Evolutionary conservation across 2,888 invertebrate genomes (phyloP), one percentile per base, ranked within the genome.

Genomic region (Microctonus brassicae): DNA sequence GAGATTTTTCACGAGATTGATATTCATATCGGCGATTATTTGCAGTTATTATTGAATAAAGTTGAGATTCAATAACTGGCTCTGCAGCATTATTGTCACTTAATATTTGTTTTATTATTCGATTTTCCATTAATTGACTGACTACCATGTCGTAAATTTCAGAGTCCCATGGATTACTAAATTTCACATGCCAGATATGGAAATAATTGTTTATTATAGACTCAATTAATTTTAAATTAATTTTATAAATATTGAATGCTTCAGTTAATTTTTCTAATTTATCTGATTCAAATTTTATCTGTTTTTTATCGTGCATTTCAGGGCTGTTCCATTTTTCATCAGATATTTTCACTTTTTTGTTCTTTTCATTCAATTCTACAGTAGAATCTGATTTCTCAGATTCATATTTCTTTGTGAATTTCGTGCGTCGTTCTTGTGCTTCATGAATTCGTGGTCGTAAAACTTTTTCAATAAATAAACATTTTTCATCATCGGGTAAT

Each of bases 141-240:
- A 79, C 53, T 1, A 83, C 69, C 0, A 72, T 9, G 9, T 84
- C 73, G 39, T 80, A 76, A 20, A 80, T 76, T 10, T 68, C 62
- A 6, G 65, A 62, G 29, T 76, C 72, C 80, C 79, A 80, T 13
- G 81, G 81, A 75, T 84, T 78, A 0, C 58, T 72, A 0, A 77
- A 62, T 13, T 69, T 76, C 13, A 83, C 73, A 52, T 83, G 76
- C 84, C 83, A 85, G n/a, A 79, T 66, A 52, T 79, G 78, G 55
- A 81, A 80, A 58, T 69, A 62, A 55, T 77, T 70, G 7, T 62
- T 42, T 11, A 47, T 71, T 2, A 80, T 52, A 5, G 75, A 69
- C 20, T 79, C 69, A 11, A 84, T 75, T 0, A 62, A 64, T 5
- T 73, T 66, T 0, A 83, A 75, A 9, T 70, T 78, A 24, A 17